Percentiles rank a stretch among this genome's conserved stretches.
Evolutionary conservation across 2,113 vertebrate species (phyloP).

Genomic region (Formicarius rufipectus): DNA sequence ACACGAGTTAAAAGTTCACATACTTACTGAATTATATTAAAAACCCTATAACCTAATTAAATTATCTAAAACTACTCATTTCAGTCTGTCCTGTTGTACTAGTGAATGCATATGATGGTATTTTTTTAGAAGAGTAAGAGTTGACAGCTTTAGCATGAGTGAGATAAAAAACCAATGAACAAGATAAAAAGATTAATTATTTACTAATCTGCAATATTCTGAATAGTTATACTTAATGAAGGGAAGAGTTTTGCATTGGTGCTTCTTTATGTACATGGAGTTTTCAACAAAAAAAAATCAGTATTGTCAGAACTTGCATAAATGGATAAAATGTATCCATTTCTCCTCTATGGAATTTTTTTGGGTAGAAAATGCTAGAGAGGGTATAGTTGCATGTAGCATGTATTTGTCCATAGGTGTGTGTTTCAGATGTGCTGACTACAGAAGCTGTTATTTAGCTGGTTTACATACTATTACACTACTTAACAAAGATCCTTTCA

Average conservation of each 20-base stretch:
- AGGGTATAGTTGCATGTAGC: neutral
- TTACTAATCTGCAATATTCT: conserved; percentile 31
- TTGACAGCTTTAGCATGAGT: conserved; percentile 54
- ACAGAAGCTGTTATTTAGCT: neutral
- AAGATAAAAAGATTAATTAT: conserved; percentile 33
- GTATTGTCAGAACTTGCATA: neutral
- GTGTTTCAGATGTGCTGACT: neutral
- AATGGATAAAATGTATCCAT: neutral
- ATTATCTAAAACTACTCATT: conserved; percentile 78
- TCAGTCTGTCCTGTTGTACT: conserved; percentile 62
- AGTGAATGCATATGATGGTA: conserved; percentile 56
- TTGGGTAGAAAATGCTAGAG: neutral
- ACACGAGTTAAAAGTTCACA: conserved; percentile 83
- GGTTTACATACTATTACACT: neutral
- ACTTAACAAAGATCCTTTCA: neutral
- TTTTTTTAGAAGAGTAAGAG: conserved; percentile 55
- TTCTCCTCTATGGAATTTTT: neutral
- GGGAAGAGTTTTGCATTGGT: conserved; percentile 6
- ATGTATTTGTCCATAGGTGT: neutral
- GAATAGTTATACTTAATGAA: conserved; percentile 3
- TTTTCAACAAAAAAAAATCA: conserved; percentile 34
- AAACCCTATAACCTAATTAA: conserved; percentile 80
- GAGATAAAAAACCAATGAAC: conserved; percentile 41
- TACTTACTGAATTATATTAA: conserved; percentile 80
- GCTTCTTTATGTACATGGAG: neutral